These are phyloP conservation scores for Cheiracanthium punctorium DNA, from an alignment of 2,888 invertebrate species.

Conservation along the genomic window DNA sequence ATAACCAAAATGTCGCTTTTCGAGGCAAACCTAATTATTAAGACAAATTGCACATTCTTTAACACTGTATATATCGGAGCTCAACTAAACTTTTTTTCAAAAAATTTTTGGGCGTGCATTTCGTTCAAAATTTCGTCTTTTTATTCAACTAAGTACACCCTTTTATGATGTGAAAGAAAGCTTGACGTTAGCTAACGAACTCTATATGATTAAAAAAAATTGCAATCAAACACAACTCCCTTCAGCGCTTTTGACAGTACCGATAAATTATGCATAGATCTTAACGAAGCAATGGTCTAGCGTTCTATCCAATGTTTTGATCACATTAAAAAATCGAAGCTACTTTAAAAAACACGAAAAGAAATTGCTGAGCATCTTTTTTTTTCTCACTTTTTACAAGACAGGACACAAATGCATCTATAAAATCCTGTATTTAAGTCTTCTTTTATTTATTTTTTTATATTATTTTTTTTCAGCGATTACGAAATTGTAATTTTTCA, in stretches of 20 bases:
- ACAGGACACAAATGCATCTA: neutral
- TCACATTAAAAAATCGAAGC: slow-evolving; percentile 5
- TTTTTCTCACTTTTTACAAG: neutral
- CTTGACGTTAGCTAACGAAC: slow-evolving; percentile 5
- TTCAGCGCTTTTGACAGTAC: neutral
- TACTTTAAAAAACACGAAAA: neutral
- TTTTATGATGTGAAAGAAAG: neutral
- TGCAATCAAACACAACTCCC: too few relatives aligned
- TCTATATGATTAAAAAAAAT: too few relatives aligned
- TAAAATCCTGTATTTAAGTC: neutral
- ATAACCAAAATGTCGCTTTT: too few relatives aligned
- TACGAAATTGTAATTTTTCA: slow-evolving; percentile 6
- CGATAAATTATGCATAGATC: neutral
- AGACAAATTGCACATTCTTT: too few relatives aligned
- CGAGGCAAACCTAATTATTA: too few relatives aligned
- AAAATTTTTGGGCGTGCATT: too few relatives aligned
- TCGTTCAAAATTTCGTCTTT: too few relatives aligned
- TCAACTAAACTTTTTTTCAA: too few relatives aligned
- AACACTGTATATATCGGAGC: too few relatives aligned
- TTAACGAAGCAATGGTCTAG: slow-evolving; percentile 10
- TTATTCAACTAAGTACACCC: neutral
- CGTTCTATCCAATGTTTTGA: slow-evolving; percentile 6
- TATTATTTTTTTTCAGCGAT: too few relatives aligned
- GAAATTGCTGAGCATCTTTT: neutral
- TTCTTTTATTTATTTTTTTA: too few relatives aligned